Percentiles rank a stretch among this genome's conserved stretches.
Evolutionary conservation across 2,113 vertebrate species (phyloP).

Genomic region (Colaptes auratus): DNA sequence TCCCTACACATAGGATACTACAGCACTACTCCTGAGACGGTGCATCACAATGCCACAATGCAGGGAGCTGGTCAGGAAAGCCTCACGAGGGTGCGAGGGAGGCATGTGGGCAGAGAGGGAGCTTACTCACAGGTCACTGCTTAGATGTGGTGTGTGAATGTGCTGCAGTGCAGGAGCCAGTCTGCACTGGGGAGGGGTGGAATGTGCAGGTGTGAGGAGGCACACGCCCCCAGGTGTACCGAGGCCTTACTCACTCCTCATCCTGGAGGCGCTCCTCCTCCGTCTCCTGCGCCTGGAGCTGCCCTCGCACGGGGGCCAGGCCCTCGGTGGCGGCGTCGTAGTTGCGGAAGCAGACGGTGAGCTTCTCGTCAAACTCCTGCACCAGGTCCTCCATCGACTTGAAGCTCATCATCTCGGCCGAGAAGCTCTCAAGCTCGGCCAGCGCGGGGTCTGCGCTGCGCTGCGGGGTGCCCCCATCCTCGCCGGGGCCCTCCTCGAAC

Average conservation of each 20-base stretch:
- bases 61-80: neutral
- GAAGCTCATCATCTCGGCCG: constrained; percentile 64
- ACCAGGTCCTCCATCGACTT: constrained; percentile 69
- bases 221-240: fast-evolving
- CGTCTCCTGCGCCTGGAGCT: constrained; percentile 48
- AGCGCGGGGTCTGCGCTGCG: neutral
- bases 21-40: fast-evolving
- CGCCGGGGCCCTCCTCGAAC: constrained; percentile 19
- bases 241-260: constrained; percentile 57
- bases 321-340: constrained; percentile 56
- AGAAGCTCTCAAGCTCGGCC: constrained; percentile 67
- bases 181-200: fast-evolving
- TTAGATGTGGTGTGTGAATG: too few species aligned
- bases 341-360: constrained; percentile 69
- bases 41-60: fast-evolving
- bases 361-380: constrained; percentile 65
- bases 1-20: neutral
- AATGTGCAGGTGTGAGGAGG: neutral
- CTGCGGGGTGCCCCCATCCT: neutral
- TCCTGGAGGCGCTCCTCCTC: constrained; percentile 65
- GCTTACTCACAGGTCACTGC: neutral
- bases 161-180: fast-evolving
- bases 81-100: neutral
- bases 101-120: neutral
- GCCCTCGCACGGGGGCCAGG: constrained; percentile 33